Base-by-base conservation (phyloP, 1,140 invertebrate genomes). In the Manduca sexta region DNA sequence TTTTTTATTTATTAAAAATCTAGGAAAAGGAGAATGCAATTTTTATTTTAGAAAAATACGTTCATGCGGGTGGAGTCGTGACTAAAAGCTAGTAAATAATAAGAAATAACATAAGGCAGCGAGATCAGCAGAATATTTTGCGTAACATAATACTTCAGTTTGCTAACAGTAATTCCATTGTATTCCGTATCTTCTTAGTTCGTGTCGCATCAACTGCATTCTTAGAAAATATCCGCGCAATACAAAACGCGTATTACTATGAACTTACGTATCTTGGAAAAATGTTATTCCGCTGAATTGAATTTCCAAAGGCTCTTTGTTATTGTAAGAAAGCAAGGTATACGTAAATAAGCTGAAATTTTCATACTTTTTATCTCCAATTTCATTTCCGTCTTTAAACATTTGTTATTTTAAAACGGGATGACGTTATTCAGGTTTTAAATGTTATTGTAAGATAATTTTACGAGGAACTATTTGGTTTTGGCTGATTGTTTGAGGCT, bases 241-340 rank as follows among this genome's bases (percentile, higher is more conserved):
- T 26, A 52, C 40, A 49, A 56, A 42, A 43, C 29, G 7, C 10
- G 29, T 54, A 48, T 39, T 35, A n/a, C n/a, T n/a, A 54, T 45
- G 18, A 26, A 40, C n/a, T n/a, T n/a, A 42, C 17, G 21, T 47
- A 51, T 41, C 21, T 43, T 30, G 45, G 45, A 51, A 51, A 56
- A 60, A 49, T 49, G 26, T 40, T 49, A 46, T 26, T 47, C 51
- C 39, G 21, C 14, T 40, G 50, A 65, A 65, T 65, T 58, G 52
- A 53, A 65, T 65, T 64, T 46, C 42, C 39, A 59, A 56, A 56
- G 45, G 38, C 44, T 61, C 62, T 61, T 65, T 65, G 58, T 65
- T 60, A 61, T 35, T 29, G 14, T 38, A 49, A 50, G 57, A 49
- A 61, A 65, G 56, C 54, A 61, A 60, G 52, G 54, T 64, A 57